phyloP scores from a whole-genome alignment of 2,113 vertebrate species.

The Leuciscus idus region DNA sequence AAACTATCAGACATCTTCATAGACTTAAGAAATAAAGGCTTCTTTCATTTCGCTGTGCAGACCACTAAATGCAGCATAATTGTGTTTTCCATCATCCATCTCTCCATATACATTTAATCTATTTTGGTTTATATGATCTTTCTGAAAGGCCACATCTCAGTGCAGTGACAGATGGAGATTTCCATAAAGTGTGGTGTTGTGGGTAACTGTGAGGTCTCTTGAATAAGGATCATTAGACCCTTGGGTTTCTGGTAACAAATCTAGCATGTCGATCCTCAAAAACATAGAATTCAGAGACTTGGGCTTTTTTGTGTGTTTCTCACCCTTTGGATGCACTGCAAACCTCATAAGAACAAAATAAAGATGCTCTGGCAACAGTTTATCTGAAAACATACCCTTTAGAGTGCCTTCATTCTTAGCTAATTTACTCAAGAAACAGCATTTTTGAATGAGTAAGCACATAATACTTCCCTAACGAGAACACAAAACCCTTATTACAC shows the following conservation, averaged over 20 bases:
- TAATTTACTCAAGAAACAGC: conserved; percentile 4
- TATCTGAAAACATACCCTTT: conserved; percentile 10
- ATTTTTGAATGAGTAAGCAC: not conserved
- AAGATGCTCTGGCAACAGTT: not conserved
- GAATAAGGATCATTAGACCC: conserved; percentile 13
- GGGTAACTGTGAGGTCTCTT: conserved; percentile 15
- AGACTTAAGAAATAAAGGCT: conserved; percentile 1
- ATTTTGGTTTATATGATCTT: conserved; percentile 16
- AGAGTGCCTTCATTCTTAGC: not conserved
- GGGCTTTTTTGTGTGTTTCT: not conserved
- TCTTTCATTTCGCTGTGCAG: conserved; percentile 6
- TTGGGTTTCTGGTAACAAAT: not conserved
- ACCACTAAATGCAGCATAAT: conserved; percentile 16
- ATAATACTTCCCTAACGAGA: not conserved
- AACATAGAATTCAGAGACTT: not conserved
- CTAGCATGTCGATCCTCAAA: not conserved
- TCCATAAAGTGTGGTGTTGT: conserved; percentile 19
- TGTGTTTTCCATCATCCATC: conserved; percentile 26
- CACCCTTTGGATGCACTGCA: not conserved
- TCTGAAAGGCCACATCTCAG: conserved; percentile 16
- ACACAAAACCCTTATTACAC: not conserved
- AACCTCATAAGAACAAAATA: conserved; percentile 8
- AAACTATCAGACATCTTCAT: conserved; percentile 3
- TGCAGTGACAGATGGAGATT: conserved; percentile 7
- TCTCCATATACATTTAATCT: conserved; percentile 22